phyloP scores from a whole-genome alignment of 1,140 invertebrate species.

The Drosophila bipectinata region DNA sequence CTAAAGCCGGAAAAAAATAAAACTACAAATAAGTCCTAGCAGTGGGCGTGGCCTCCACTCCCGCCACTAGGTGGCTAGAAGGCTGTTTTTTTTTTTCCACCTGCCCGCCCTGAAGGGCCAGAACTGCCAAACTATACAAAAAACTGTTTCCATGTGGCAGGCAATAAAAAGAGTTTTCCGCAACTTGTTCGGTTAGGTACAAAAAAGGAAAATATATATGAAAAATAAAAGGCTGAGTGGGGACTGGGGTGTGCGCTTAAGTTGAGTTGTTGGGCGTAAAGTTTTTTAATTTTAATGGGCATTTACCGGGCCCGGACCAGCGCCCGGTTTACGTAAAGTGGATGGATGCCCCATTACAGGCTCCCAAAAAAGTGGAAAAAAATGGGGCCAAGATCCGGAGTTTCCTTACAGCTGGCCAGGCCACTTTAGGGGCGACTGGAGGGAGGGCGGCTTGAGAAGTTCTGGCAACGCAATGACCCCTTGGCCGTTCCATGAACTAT shows the following conservation, averaged over 20 bases:
- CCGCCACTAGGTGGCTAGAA: too few species aligned
- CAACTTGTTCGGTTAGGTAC: slow-evolving; percentile 50
- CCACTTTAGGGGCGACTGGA: not conserved
- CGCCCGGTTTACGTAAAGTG: slow-evolving; percentile 27
- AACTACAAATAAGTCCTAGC: slow-evolving; percentile 17
- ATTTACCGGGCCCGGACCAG: slow-evolving; percentile 47
- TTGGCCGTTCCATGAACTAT: not conserved
- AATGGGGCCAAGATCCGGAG: not conserved
- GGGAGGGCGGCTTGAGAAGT: not conserved
- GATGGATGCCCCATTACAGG: slow-evolving; percentile 25
- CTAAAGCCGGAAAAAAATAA: slow-evolving; percentile 13
- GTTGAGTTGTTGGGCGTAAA: slow-evolving; percentile 46
- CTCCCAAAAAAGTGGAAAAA: too few species aligned
- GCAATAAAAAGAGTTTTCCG: slow-evolving; percentile 60
- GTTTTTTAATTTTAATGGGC: slow-evolving; percentile 74
- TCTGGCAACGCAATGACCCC: not conserved
- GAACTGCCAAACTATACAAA: slow-evolving; percentile 49
- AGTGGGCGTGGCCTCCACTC: slow-evolving; percentile 5
- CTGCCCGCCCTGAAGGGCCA: slow-evolving; percentile 13
- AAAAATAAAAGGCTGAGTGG: not conserved
- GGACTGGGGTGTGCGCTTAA: not conserved
- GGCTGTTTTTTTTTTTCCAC: not conserved
- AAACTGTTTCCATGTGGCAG: slow-evolving; percentile 62
- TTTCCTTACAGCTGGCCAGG: not conserved
- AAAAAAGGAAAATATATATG: not conserved